Evolutionary conservation across 2,797 vertebrate species (phyloP).

Genomic region (Caiman crocodilus): DNA sequence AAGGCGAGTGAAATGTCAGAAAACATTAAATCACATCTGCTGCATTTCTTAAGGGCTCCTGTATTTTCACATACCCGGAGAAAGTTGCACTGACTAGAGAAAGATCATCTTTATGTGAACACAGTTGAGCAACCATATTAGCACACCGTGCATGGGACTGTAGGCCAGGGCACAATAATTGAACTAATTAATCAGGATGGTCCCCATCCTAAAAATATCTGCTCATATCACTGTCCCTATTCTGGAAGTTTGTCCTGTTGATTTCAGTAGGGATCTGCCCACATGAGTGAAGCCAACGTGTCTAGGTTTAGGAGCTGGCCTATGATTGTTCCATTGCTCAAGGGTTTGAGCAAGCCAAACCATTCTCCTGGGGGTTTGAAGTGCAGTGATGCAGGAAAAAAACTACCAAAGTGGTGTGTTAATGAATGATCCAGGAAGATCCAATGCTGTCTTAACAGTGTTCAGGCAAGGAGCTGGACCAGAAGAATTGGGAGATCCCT

Average conservation of each 20-base stretch:
- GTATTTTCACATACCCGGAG: not conserved
- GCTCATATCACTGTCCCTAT: not conserved
- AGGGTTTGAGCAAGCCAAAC: too few relatives aligned
- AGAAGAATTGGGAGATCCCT: too few relatives aligned
- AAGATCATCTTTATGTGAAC: not conserved
- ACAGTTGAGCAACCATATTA: not conserved
- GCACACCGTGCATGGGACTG: accelerated
- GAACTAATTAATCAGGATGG: accelerated
- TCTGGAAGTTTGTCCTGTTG: not conserved
- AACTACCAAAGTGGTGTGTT: not conserved
- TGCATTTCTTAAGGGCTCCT: slow-evolving; percentile 37
- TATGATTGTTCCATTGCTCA: not conserved
- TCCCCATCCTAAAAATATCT: not conserved
- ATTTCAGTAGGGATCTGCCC: not conserved
- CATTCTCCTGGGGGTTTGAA: not conserved
- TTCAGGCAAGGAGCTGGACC: too few relatives aligned
- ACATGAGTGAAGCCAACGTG: not conserved
- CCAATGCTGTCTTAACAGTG: too few relatives aligned
- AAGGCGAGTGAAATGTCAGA: slow-evolving; percentile 63
- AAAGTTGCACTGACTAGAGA: not conserved
- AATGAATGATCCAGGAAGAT: not conserved
- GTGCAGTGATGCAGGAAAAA: not conserved
- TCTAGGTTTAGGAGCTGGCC: not conserved
- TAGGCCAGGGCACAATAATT: not conserved
- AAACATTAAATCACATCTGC: slow-evolving; percentile 59